A percentile compares a stretch with the other conserved stretches of the same genome.
phyloP scores from a whole-genome alignment of 2,888 invertebrate species.

The Argyra leucocephala region DNA sequence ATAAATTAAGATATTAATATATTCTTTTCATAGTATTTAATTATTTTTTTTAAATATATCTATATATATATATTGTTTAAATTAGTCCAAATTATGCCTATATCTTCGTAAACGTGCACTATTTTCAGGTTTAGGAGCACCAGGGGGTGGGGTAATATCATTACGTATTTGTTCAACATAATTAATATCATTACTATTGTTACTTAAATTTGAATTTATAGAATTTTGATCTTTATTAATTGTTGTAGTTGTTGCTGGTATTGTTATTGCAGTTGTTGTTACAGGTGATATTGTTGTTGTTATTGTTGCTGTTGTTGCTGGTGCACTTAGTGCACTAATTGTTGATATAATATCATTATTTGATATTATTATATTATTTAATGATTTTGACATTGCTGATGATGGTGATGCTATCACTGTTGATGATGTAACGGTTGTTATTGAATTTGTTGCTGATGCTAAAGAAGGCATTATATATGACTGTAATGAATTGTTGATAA shows the following conservation, averaged over 20 bases:
- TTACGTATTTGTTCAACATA: conserved; percentile 29
- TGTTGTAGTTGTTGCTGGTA: conserved; percentile 4
- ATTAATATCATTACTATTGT: conserved; percentile 27
- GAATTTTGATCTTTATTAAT: conserved; percentile 22
- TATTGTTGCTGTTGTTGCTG: conserved; percentile 10
- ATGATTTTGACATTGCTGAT: neutral
- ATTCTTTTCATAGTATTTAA: too few species aligned
- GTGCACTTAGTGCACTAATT: conserved; percentile 12
- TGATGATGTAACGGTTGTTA: neutral
- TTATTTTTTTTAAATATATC: too few species aligned
- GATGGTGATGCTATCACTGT: neutral
- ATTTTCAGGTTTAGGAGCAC: conserved; percentile 42
- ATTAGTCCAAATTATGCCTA: conserved; percentile 39
- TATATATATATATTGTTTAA: too few species aligned
- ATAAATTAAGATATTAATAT: too few species aligned
- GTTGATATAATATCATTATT: conserved; percentile 2
- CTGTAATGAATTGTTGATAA: neutral
- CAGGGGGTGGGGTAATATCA: conserved; percentile 41
- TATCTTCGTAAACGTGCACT: conserved; percentile 42
- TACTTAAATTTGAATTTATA: conserved; percentile 25
- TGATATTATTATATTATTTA: neutral
- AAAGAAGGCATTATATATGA: neutral
- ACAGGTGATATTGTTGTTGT: conserved; percentile 7
- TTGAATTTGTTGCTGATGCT: neutral
- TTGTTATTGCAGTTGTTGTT: neutral